Percentiles rank a stretch among this genome's conserved stretches.
Conservation (phyloP, 2,797 vertebrate species). For the Gallinago stenura region DNA sequence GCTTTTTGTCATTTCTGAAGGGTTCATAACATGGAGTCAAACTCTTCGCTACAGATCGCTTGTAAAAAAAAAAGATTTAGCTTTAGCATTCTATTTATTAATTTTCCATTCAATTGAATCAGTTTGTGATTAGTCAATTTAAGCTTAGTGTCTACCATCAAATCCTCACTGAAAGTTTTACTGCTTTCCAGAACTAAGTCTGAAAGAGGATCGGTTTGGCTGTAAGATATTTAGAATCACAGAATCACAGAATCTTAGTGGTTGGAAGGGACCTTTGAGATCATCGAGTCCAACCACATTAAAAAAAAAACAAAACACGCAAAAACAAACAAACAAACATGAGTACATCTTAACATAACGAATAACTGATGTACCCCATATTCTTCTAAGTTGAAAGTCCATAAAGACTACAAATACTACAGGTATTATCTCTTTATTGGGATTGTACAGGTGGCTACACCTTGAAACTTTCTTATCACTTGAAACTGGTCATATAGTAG, state of each 20-base stretch:
- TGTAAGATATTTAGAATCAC: too few species aligned
- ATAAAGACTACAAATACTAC: background rate
- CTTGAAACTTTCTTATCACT: background rate
- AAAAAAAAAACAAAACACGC: too few species aligned
- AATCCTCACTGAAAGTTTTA: background rate
- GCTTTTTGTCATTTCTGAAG: background rate
- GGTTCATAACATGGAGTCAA: background rate
- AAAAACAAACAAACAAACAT: too few species aligned
- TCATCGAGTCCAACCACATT: too few species aligned
- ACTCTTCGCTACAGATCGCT: background rate
- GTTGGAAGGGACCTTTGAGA: too few species aligned
- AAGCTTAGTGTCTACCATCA: background rate
- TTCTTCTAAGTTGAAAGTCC: background rate
- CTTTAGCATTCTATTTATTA: background rate
- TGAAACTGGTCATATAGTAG: background rate
- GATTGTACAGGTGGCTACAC: background rate
- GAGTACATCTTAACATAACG: background rate
- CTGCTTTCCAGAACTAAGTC: background rate
- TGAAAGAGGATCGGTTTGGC: background rate
- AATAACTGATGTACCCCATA: background rate
- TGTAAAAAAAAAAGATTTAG: background rate
- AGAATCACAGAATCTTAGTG: too few species aligned
- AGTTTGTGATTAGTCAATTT: background rate
- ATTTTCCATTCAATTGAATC: background rate
- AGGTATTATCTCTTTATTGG: background rate